Evolutionary conservation across 2,113 vertebrate species (phyloP).

Genomic region (Thamnophis sirtalis): DNA sequence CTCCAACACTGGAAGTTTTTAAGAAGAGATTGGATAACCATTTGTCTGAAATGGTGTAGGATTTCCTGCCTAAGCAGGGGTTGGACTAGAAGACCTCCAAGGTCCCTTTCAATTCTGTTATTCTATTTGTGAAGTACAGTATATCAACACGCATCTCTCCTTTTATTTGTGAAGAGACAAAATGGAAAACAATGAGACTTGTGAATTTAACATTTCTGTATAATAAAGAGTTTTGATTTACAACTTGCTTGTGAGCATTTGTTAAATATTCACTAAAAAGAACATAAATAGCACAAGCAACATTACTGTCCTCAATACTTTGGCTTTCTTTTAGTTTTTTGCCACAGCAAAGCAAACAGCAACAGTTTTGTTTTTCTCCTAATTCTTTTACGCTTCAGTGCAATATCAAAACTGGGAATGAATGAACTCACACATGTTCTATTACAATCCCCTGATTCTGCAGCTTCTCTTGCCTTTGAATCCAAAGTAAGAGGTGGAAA

Average conservation of each 20-base stretch:
- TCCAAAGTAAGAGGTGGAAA: neutral
- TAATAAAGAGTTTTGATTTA: neutral
- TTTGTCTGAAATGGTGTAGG: too few species aligned
- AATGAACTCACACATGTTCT: neutral
- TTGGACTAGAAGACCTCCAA: too few species aligned
- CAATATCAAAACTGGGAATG: neutral
- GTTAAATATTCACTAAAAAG: neutral
- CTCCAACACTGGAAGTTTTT: too few species aligned
- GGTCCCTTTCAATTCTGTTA: too few species aligned
- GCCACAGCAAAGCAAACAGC: neutral
- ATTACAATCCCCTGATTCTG: neutral
- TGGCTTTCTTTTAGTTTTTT: neutral
- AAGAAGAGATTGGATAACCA: too few species aligned
- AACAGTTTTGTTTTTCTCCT: neutral
- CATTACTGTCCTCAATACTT: neutral
- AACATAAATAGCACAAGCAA: neutral
- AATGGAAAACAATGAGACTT: neutral
- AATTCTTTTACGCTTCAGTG: neutral
- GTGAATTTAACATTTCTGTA: neutral
- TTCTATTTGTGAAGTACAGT: too few species aligned
- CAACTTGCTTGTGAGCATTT: neutral
- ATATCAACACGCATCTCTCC: too few species aligned
- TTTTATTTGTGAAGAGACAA: neutral
- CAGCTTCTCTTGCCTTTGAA: neutral
- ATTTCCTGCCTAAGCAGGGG: too few species aligned